phyloP scores from a whole-genome alignment of 2,113 vertebrate species.

The Semicossyphus pulcher region DNA sequence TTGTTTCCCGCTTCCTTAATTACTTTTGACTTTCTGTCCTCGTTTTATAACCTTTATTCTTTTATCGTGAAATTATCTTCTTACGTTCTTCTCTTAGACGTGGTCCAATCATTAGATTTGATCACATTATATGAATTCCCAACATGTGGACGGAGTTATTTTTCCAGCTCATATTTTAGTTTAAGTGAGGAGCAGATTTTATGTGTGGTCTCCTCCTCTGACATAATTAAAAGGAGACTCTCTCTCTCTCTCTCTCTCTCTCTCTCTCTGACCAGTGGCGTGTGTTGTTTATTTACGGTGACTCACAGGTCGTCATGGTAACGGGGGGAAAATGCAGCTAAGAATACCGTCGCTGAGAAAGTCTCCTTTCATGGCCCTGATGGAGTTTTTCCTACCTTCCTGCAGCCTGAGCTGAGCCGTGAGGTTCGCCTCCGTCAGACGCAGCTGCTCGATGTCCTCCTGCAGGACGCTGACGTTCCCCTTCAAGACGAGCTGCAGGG shows the following conservation, averaged over 20 bases:
- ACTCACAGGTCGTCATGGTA: constrained; percentile 65
- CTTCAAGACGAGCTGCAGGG: constrained; percentile 62
- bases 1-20: too few relatives aligned
- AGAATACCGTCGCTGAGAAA: constrained; percentile 66
- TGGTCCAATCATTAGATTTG: too few relatives aligned
- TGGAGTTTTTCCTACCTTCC: constrained; percentile 79
- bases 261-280: constrained; percentile 26
- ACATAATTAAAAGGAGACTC: neutral
- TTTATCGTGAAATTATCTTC: too few relatives aligned
- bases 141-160: too few relatives aligned
- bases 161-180: too few relatives aligned
- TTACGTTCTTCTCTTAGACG: too few relatives aligned
- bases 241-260: neutral
- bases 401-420: constrained; percentile 53
- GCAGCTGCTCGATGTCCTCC: constrained; percentile 55
- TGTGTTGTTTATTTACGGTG: constrained; percentile 75
- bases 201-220: neutral
- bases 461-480: constrained; percentile 70
- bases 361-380: constrained; percentile 75
- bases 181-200: neutral
- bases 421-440: constrained; percentile 67
- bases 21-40: too few relatives aligned
- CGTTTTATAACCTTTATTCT: too few relatives aligned
- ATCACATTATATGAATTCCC: too few relatives aligned
- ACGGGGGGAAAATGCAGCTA: constrained; percentile 68